Evolutionary conservation across 2,888 invertebrate genomes (phyloP), one percentile per base, ranked within the genome.

Genomic region (Heliconius charithonia): DNA sequence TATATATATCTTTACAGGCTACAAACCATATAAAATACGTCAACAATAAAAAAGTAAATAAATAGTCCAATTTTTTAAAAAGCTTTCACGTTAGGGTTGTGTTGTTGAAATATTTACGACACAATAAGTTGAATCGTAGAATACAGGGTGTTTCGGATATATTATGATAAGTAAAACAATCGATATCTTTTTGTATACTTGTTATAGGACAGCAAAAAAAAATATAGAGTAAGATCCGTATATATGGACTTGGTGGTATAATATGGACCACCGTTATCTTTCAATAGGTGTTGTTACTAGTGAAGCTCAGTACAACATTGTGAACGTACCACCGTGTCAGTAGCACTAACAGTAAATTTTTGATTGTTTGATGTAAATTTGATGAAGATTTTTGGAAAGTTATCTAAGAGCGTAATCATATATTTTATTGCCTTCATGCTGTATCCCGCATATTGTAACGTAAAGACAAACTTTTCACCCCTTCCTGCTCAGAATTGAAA

Each of bases 161-260:
- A 51, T 22, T 51, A 25, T 62, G 80, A 79, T 85, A 86, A 83
- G 83, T 84, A 81, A 84, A 82, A 85, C 83, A 83, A 82, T 27
- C 6, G 7, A 27, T 63, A 16, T 63, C 13, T 25, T 27, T 63
- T 12, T 27, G 12, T 25, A 27, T 27, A n/a, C 0, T 59, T 0
- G 3, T 59, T 59, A 59, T 59, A n/a, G 32, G 32, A 32, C 32
- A 9, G 9, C 32, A 37, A 9, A 37, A 37, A 32, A 37, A 37
- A 37, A 9, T 32, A 37, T 37, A 37, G 32, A 37, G 32, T 37
- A 37, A 37, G 32, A 9, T 37, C 32, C 32, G 9, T 37, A 37
- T 9, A 9, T 37, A 37, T 37, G 32, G 32, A 37, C 32, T 37
- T 37, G 32, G 32, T 37, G 32, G 32, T 32, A 32, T 37, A 37